A percentile compares a stretch with the other conserved stretches of the same genome.
Conservation (phyloP, 2,888 invertebrate genomes). For the Eristalis pertinax region DNA sequence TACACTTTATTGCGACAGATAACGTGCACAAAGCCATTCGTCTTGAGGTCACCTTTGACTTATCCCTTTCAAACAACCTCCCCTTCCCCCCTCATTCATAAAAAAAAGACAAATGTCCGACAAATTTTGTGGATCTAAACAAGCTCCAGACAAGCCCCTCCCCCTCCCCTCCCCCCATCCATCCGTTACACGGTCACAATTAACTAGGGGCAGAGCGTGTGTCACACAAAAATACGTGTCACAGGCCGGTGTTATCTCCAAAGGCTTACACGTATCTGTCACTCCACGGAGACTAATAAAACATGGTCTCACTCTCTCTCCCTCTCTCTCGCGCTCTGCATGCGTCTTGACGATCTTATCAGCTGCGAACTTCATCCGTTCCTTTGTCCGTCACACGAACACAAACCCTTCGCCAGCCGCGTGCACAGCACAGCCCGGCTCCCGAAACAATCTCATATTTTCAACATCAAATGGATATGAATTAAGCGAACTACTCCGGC, state of each 20-base stretch:
- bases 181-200: neutral
- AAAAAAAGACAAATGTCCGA: neutral
- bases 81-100: neutral
- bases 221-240: slow-evolving; percentile 37
- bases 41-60: neutral
- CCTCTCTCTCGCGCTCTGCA: neutral
- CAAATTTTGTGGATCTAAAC: neutral
- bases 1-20: neutral
- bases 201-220: neutral
- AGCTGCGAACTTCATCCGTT: slow-evolving; percentile 42
- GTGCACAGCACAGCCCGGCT: neutral
- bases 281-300: slow-evolving; percentile 44
- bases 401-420: neutral
- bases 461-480: slow-evolving; percentile 56
- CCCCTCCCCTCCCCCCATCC: too few relatives aligned
- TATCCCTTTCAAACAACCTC: neutral
- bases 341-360: slow-evolving; percentile 41
- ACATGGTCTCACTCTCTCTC: slow-evolving; percentile 7
- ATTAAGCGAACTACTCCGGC: slow-evolving; percentile 55
- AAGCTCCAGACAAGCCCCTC: neutral
- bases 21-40: neutral
- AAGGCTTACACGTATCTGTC: slow-evolving; percentile 32
- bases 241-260: slow-evolving; percentile 39
- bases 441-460: slow-evolving; percentile 60
- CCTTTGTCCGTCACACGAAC: neutral